These are phyloP conservation scores for Solen grandis DNA, from an alignment of 1,140 invertebrate genomes.

Conservation along the genomic window DNA sequence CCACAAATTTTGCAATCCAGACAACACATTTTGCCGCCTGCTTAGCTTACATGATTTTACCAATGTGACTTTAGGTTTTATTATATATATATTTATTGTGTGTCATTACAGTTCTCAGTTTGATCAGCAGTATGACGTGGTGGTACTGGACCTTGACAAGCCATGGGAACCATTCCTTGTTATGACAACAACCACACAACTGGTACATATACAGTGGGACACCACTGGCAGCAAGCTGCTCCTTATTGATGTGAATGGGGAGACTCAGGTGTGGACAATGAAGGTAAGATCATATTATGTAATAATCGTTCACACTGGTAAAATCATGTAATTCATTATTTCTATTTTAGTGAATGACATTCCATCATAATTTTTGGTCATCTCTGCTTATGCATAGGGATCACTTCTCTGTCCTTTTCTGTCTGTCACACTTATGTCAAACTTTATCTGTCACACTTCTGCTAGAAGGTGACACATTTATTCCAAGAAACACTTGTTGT, in stretches of 20 bases:
- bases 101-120: conserved; percentile 57
- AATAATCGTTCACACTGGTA: not conserved
- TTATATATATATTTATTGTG: too few species aligned
- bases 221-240: conserved; percentile 65
- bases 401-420: too few species aligned
- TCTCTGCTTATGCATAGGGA: too few species aligned
- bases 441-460: too few species aligned
- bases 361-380: too few species aligned
- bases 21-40: too few species aligned
- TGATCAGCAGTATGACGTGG: conserved; percentile 66
- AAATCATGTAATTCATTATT: not conserved
- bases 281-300: conserved; percentile 64
- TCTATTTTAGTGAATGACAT: too few species aligned
- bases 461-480: too few species aligned
- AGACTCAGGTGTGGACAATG: conserved; percentile 67
- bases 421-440: too few species aligned
- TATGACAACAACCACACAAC: conserved; percentile 51
- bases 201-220: conserved; percentile 69
- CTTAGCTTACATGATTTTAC: too few species aligned
- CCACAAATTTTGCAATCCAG: conserved; percentile 8
- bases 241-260: conserved; percentile 62
- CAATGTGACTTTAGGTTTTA: too few species aligned
- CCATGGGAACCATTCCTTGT: conserved; percentile 70
- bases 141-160: conserved; percentile 70
- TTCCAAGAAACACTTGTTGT: too few species aligned